Base-by-base conservation (phyloP, 2,113 vertebrate species). In the Mirza zaza region DNA sequence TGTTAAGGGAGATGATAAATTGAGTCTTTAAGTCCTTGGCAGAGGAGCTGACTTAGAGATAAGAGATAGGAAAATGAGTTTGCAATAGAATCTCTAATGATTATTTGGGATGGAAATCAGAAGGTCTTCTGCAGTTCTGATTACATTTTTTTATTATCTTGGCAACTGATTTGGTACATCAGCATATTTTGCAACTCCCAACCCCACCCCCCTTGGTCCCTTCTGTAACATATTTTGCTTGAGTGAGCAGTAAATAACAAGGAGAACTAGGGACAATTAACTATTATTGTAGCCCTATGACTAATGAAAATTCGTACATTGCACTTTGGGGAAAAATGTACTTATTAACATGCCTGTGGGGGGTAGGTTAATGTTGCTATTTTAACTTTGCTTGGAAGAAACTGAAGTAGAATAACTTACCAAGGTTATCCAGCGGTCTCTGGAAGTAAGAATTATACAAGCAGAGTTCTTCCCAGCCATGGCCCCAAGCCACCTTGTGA, bases 161-260 rank as follows among this genome's bases (percentile, higher is more conserved):
- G 94, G 86, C 94, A 95, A 87, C 89, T 75, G 94, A 93, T 76
- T 94, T 94, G 90, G 73, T 63, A 55, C 36, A 95, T 97, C 96
- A 97, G 93, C 97, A 95, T 94, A 87, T 96, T 97, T 95, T 95
- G 42, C 52, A 92, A 63, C 76, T 70, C 55, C 18, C 27, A 63
- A 7, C 25, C 32, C 36, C 73, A 7, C 25, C 32, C 36, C 73
- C 70, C 8, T 13, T 71, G 39, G 48, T 97, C 83, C 90, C 95
- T 97, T 95, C 80, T 77, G 92, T 57, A 95, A 93, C 86, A 87
- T 91, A 77, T 93, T 96, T 96, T 95, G 94, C 90, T 94, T 90
- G 90, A 97, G 48, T 92, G 89, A 97, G 83, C 93, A 97, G 95
- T 95, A 97, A 97, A 98, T 95, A 97, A 97, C 89, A 97, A 97